Conservation (phyloP, 2,797 vertebrate species). For the Benthosema pterotum region DNA sequence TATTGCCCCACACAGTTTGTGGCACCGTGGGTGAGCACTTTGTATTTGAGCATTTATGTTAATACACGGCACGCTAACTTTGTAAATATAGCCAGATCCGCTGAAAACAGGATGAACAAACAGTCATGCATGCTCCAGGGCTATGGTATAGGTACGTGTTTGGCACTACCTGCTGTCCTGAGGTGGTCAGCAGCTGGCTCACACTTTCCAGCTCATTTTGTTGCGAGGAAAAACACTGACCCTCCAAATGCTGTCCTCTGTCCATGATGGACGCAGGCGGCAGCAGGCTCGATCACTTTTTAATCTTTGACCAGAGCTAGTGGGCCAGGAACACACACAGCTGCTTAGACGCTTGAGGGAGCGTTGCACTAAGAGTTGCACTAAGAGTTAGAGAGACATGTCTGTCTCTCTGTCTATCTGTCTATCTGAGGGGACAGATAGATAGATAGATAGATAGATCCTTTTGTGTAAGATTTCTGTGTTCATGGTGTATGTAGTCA, state of each 20-base stretch:
- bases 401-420: slow-evolving; percentile 26
- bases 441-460: too few species aligned
- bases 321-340: slow-evolving; percentile 23
- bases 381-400: slow-evolving; percentile 7
- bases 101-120: too few species aligned
- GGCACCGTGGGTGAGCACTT: too few species aligned
- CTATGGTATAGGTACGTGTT: not conserved
- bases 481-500: slow-evolving; percentile 17
- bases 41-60: too few species aligned
- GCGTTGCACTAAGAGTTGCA: not conserved
- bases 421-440: slow-evolving; percentile 11
- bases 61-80: too few species aligned
- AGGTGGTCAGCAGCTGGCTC: slow-evolving; percentile 61
- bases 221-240: slow-evolving; percentile 39
- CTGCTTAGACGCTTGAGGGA: slow-evolving; percentile 28
- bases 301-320: slow-evolving; percentile 66
- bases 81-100: too few species aligned
- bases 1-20: too few species aligned
- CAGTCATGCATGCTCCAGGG: too few species aligned
- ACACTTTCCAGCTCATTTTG: slow-evolving; percentile 33
- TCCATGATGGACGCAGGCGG: not conserved
- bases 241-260: slow-evolving; percentile 34
- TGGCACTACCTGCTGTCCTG: slow-evolving; percentile 54
- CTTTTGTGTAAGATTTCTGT: slow-evolving; percentile 22
- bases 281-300: slow-evolving; percentile 28